A percentile compares a stretch with the other conserved stretches of the same genome.
Conservation (phyloP, 2,888 invertebrate species). For the Acanthosepion pharaonis region DNA sequence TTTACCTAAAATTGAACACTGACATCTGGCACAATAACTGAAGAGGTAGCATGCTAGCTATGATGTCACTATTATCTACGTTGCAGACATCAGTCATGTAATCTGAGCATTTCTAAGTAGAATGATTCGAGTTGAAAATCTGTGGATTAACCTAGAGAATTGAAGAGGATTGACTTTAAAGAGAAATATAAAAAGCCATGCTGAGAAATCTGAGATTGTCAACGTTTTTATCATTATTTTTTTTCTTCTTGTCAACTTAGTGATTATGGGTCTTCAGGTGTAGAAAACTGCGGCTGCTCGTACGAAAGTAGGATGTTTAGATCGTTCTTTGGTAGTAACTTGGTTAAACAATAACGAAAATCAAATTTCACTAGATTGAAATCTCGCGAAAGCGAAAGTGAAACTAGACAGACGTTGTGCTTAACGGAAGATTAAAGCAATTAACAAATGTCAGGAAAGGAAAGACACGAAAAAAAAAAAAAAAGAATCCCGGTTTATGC, state of each 20-base stretch:
- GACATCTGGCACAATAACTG: too few species aligned
- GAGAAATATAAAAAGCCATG: not conserved
- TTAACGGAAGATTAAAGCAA: not conserved
- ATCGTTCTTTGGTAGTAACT: not conserved
- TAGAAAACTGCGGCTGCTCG: not conserved
- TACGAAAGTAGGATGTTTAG: not conserved
- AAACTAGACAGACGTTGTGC: not conserved
- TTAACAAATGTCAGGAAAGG: not conserved
- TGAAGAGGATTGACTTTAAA: too few species aligned
- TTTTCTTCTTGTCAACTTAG: not conserved
- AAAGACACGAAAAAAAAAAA: not conserved
- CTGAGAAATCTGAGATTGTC: not conserved
- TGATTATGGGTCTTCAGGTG: not conserved
- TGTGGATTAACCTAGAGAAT: too few species aligned
- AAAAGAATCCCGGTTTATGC: not conserved
- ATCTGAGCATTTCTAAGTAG: too few species aligned
- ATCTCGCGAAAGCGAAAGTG: not conserved
- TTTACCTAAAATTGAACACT: too few species aligned
- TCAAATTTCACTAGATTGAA: not conserved
- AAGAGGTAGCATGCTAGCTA: too few species aligned
- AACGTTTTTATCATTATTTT: not conserved
- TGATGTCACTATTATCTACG: too few species aligned
- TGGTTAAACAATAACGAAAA: not conserved
- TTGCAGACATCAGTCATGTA: too few species aligned
- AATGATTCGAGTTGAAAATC: too few species aligned